Evolutionary conservation across 2,888 invertebrate genomes (phyloP).

Genomic region (Altica lythri): DNA sequence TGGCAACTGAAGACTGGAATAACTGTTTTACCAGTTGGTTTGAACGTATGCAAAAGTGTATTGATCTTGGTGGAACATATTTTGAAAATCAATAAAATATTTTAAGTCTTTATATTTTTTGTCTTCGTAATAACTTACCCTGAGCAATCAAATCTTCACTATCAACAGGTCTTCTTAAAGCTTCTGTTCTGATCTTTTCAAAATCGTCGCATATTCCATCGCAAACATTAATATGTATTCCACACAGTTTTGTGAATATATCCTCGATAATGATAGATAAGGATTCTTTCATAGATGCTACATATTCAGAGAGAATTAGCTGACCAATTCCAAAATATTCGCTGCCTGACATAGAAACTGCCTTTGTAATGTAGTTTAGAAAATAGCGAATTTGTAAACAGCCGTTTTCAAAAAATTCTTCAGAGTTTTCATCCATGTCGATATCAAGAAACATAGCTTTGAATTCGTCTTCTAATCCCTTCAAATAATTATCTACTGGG

Average conservation of each 20-base stretch:
- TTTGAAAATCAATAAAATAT: no score
- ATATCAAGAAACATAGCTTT: conserved; percentile 43
- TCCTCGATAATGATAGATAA: conserved; percentile 64
- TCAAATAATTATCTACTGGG: conserved; percentile 64
- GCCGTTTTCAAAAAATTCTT: conserved; percentile 64
- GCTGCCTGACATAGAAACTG: conserved; percentile 66
- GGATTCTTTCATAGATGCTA: conserved; percentile 64
- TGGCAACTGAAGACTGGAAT: no score
- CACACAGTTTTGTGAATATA: conserved; percentile 67
- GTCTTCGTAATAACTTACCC: no score
- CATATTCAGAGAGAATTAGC: conserved; percentile 67
- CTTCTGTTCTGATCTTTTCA: conserved; percentile 69
- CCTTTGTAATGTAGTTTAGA: conserved; percentile 63
- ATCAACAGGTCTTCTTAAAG: conserved; percentile 73
- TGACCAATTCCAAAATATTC: conserved; percentile 71
- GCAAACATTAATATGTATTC: conserved; percentile 69
- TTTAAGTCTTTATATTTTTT: no score
- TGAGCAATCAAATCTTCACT: conserved; percentile 82
- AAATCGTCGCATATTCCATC: conserved; percentile 73
- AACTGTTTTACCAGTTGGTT: no score
- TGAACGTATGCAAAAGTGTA: no score
- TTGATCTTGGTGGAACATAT: no score
- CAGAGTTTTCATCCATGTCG: conserved; percentile 4
- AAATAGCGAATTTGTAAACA: conserved; percentile 67
- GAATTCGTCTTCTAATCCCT: conserved; percentile 62